phyloP scores from a whole-genome alignment of 2,888 invertebrate species.

The Sinhomidia bicolor region DNA sequence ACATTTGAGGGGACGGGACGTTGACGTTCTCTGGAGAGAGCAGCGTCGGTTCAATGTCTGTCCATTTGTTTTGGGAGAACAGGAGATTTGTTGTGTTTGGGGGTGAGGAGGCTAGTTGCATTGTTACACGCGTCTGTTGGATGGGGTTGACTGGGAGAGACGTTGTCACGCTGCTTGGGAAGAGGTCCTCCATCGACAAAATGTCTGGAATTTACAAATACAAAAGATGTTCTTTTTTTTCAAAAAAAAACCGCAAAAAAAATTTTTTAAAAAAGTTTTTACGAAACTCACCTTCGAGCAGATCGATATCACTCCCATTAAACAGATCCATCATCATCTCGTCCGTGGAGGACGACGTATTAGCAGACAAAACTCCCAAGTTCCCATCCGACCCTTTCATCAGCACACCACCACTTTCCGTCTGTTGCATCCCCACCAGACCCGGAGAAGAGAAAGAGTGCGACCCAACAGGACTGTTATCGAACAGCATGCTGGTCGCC shows the following conservation, averaged over 20 bases:
- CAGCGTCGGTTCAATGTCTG: conserved; percentile 51
- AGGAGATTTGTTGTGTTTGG: conserved; percentile 56
- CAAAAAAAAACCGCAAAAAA: not conserved
- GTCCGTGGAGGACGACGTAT: conserved; percentile 50
- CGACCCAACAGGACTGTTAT: conserved; percentile 32
- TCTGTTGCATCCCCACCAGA: not conserved
- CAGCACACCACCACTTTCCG: not conserved
- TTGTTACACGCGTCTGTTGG: not conserved
- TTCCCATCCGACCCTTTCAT: not conserved
- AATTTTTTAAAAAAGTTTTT: not conserved
- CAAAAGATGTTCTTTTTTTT: not conserved
- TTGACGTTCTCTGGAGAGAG: conserved; percentile 36
- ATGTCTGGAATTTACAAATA: conserved; percentile 42
- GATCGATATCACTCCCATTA: conserved; percentile 57
- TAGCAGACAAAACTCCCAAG: not conserved
- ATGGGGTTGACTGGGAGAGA: no score
- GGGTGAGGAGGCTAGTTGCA: conserved; percentile 26
- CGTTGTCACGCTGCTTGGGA: conserved; percentile 3
- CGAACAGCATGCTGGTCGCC: conserved; percentile 53
- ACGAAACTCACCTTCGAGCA: conserved; percentile 45
- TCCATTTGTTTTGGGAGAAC: conserved; percentile 26
- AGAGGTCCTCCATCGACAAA: conserved; percentile 60
- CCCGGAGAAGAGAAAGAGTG: not conserved
- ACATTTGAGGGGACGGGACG: conserved; percentile 6
- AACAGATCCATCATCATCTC: conserved; percentile 68